phyloP scores from a whole-genome alignment of 2,797 vertebrate species.

The Alectoris magna region DNA sequence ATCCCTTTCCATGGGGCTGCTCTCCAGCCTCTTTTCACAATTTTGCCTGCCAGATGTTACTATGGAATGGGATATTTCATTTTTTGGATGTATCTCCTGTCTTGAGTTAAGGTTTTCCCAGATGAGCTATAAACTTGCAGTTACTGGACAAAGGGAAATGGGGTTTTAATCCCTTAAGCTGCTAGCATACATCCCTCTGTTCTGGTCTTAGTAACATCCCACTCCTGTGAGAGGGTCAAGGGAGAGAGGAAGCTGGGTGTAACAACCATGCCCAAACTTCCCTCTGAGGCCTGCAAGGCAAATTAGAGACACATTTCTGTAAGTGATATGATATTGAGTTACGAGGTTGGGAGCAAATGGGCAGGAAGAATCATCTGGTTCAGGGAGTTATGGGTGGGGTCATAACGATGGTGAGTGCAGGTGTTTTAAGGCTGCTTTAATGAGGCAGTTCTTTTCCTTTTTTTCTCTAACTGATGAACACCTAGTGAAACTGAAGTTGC shows the following conservation, averaged over 20 bases:
- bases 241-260: not conserved
- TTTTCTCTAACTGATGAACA: not conserved
- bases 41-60: not conserved
- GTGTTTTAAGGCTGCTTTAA: not conserved
- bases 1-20: not conserved
- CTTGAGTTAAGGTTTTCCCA: not conserved
- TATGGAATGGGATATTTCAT: not conserved
- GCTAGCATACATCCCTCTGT: not conserved
- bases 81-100: not conserved
- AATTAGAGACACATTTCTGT: not conserved
- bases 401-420: not conserved
- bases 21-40: not conserved
- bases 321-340: not conserved
- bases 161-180: not conserved
- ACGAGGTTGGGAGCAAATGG: not conserved
- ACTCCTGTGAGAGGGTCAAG: not conserved
- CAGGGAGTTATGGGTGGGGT: not conserved
- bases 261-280: not conserved
- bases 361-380: not conserved
- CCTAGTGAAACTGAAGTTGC: not conserved
- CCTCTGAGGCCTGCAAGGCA: not conserved
- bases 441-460: too few species aligned
- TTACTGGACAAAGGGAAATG: not conserved
- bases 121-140: not conserved
- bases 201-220: not conserved